phyloP scores from a whole-genome alignment of 2,797 vertebrate species.

The Lycodopsis pacificus region DNA sequence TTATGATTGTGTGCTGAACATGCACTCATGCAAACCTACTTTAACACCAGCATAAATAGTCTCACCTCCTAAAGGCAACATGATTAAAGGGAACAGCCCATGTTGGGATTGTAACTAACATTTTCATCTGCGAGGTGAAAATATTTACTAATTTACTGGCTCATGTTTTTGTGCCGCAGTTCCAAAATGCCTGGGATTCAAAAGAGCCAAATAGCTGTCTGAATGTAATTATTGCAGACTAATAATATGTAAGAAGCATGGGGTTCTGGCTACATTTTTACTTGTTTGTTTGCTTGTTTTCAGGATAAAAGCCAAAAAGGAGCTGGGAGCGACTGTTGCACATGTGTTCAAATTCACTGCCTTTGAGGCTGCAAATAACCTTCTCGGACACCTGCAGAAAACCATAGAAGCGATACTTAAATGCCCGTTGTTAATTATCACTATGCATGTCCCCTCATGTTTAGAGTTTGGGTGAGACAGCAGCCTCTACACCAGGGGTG shows the following conservation, averaged over 20 bases:
- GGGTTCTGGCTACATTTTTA: conserved; percentile 11
- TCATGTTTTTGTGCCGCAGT: conserved; percentile 10
- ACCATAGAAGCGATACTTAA: conserved; percentile 3
- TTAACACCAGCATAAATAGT: conserved; percentile 30
- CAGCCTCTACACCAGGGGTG: neutral
- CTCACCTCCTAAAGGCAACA: conserved; percentile 21
- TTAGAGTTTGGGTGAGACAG: conserved; percentile 22
- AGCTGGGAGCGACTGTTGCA: neutral
- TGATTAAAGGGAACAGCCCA: conserved; percentile 27
- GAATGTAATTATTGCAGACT: conserved; percentile 14
- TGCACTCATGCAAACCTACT: conserved; percentile 29
- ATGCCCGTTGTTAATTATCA: conserved; percentile 23
- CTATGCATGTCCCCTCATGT: conserved; percentile 1
- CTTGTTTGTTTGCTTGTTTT: conserved; percentile 33
- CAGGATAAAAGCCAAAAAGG: conserved; percentile 14
- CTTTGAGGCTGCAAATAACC: conserved; percentile 13
- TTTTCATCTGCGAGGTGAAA: conserved; percentile 34
- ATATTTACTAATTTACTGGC: conserved; percentile 24
- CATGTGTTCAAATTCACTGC: conserved; percentile 1
- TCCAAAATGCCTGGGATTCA: conserved; percentile 28
- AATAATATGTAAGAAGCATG: neutral
- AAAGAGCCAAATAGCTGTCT: neutral
- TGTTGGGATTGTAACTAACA: conserved; percentile 10
- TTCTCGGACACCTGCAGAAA: conserved; percentile 8
- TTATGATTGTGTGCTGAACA: conserved; percentile 13